Conservation (phyloP, 2,888 invertebrate species). For the Tenthredo notha region DNA sequence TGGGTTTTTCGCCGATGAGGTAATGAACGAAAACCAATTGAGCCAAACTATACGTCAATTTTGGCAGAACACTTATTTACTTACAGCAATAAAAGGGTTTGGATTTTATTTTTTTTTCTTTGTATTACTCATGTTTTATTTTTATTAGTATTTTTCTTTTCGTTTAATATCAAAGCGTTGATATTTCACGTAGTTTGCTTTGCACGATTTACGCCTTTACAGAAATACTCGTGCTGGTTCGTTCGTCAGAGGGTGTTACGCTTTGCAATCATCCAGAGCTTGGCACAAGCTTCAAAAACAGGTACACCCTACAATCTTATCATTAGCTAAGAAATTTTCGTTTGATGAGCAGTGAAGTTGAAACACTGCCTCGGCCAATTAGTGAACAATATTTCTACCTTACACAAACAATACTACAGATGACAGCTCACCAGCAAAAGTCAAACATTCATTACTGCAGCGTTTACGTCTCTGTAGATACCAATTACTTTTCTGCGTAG, state of each 20-base stretch:
- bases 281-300: not conserved
- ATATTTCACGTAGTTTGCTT: not conserved
- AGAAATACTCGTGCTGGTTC: not conserved
- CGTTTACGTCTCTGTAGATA: not conserved
- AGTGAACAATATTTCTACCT: constrained; percentile 8
- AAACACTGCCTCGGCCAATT: not conserved
- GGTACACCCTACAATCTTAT: constrained; percentile 1
- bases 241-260: not conserved
- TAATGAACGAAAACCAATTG: too few species aligned
- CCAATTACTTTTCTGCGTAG: not conserved
- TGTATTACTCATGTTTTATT: not conserved
- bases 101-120: not conserved
- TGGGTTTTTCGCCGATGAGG: too few species aligned
- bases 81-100: not conserved
- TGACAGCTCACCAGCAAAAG: not conserved
- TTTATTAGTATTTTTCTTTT: not conserved
- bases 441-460: not conserved
- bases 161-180: not conserved
- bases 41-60: too few species aligned
- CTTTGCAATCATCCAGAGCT: not conserved
- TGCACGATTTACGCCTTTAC: not conserved
- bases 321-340: constrained; percentile 9
- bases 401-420: constrained; percentile 9
- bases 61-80: too few species aligned
- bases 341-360: not conserved